Evolutionary conservation across 53 echinoderm and acorn worm species (phyloP).

Genomic region (Astropecten irregularis): DNA sequence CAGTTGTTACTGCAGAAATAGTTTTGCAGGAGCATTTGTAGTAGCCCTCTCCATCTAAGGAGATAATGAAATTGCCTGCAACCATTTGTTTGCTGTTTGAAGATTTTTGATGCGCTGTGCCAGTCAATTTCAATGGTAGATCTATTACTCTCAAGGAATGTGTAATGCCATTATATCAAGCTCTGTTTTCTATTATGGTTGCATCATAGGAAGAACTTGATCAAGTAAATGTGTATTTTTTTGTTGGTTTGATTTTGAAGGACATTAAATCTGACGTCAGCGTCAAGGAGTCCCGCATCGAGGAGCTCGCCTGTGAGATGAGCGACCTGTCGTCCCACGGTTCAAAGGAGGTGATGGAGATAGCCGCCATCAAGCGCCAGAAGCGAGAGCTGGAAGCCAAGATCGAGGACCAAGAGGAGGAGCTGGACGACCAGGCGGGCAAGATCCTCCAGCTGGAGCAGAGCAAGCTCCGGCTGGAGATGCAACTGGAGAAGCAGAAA

Average conservation of each 20-base stretch:
- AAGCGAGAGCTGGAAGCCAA: slow-evolving; percentile 92
- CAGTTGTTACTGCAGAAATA: no score
- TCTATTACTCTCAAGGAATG: no score
- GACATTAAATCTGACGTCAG: slow-evolving; percentile 77
- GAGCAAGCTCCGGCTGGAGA: slow-evolving; percentile 92
- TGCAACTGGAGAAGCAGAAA: slow-evolving; percentile 92
- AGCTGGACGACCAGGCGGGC: slow-evolving; percentile 97
- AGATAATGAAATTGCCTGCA: no score
- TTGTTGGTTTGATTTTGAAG: slow-evolving; percentile 40
- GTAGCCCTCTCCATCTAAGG: no score
- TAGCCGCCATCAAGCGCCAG: slow-evolving; percentile 76
- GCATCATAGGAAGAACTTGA: no score
- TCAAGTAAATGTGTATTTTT: slow-evolving; percentile 14
- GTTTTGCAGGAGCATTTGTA: no score
- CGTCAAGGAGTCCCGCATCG: slow-evolving; percentile 78
- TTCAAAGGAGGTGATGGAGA: slow-evolving; percentile 91
- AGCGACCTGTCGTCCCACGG: slow-evolving; percentile 82
- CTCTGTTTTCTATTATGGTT: no score
- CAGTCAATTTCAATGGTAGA: no score
- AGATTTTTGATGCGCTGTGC: no score
- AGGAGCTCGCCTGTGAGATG: slow-evolving; percentile 78
- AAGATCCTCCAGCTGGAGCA: slow-evolving; percentile 92
- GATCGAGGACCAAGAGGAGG: slow-evolving; percentile 94
- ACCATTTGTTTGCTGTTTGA: no score
- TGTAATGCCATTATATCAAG: no score